These are phyloP conservation scores for Coranthus polyacanthus DNA, from an alignment of 2,797 vertebrate species.

Conservation along the genomic window DNA sequence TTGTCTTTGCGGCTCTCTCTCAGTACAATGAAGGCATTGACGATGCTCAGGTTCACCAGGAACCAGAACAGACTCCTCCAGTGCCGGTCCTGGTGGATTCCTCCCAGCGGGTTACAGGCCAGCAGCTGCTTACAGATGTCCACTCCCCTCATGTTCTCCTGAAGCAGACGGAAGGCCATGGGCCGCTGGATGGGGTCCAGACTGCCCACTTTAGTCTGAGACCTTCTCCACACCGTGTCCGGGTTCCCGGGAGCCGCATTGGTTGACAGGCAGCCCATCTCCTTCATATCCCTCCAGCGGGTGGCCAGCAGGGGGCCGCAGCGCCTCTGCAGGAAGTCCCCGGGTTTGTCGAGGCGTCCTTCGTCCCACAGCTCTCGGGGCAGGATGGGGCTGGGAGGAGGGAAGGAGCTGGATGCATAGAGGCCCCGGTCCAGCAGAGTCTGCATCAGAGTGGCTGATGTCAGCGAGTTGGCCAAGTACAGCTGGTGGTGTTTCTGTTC, in stretches of 20 bases:
- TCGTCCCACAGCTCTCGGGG: conserved; percentile 77
- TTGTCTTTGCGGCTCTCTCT: conserved; percentile 83
- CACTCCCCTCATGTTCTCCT: conserved; percentile 88
- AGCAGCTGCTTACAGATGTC: conserved; percentile 88
- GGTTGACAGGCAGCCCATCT: conserved; percentile 85
- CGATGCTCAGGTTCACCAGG: conserved; percentile 84
- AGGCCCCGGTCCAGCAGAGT: conserved; percentile 76
- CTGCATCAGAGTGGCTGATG: conserved; percentile 79
- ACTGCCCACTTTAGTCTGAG: conserved; percentile 70
- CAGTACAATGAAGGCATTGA: conserved; percentile 86
- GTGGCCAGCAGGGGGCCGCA: conserved; percentile 81
- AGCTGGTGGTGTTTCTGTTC: conserved; percentile 83
- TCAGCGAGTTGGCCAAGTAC: conserved; percentile 79
- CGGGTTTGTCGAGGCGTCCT: conserved; percentile 69
- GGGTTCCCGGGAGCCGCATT: conserved; percentile 73
- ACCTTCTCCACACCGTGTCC: conserved; percentile 85
- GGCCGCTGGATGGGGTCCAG: conserved; percentile 81
- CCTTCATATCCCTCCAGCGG: conserved; percentile 85
- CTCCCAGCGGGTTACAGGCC: conserved; percentile 85
- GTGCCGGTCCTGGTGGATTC: conserved; percentile 77
- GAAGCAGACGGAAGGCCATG: conserved; percentile 83
- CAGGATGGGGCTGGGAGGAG: conserved; percentile 67
- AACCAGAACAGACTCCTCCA: conserved; percentile 87
- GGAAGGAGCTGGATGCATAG: conserved; percentile 83
- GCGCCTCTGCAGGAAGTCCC: conserved; percentile 80